These are phyloP conservation scores for Drosophila ficusphila DNA, from an alignment of 1,140 invertebrate species.

Conservation along the genomic window DNA sequence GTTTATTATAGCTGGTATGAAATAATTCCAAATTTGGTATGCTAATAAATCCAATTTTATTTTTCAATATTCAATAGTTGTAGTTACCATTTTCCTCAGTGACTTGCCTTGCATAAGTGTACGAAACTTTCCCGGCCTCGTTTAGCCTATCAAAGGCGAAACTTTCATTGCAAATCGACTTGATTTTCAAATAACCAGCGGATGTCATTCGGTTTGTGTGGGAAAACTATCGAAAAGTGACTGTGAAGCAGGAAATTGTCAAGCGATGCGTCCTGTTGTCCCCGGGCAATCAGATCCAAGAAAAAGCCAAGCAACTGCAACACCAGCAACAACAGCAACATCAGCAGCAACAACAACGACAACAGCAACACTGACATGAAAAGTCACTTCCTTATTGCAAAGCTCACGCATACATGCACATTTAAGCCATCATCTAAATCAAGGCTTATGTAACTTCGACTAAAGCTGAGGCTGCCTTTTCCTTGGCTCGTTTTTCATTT, in stretches of 20 bases:
- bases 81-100: neutral
- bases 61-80: too few relatives aligned
- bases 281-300: slow-evolving; percentile 23
- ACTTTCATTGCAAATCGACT: slow-evolving; percentile 24
- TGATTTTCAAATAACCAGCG: slow-evolving; percentile 26
- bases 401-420: slow-evolving; percentile 32
- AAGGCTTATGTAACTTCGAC: slow-evolving; percentile 75
- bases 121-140: neutral
- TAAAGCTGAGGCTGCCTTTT: slow-evolving; percentile 47
- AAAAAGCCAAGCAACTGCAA: slow-evolving; percentile 27
- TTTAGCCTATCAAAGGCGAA: slow-evolving; percentile 18
- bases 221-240: slow-evolving; percentile 47
- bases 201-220: slow-evolving; percentile 43
- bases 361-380: slow-evolving; percentile 55
- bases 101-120: neutral
- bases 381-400: slow-evolving; percentile 80
- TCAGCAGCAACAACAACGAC: slow-evolving; percentile 1
- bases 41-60: neutral
- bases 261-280: slow-evolving; percentile 66
- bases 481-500: slow-evolving; percentile 29
- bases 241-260: slow-evolving; percentile 56
- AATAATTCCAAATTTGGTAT: too few relatives aligned
- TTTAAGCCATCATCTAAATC: slow-evolving; percentile 76
- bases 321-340: neutral
- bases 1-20: too few relatives aligned